phyloP scores from a whole-genome alignment of 1,140 invertebrate species.

The Drosophila malerkotliana region DNA sequence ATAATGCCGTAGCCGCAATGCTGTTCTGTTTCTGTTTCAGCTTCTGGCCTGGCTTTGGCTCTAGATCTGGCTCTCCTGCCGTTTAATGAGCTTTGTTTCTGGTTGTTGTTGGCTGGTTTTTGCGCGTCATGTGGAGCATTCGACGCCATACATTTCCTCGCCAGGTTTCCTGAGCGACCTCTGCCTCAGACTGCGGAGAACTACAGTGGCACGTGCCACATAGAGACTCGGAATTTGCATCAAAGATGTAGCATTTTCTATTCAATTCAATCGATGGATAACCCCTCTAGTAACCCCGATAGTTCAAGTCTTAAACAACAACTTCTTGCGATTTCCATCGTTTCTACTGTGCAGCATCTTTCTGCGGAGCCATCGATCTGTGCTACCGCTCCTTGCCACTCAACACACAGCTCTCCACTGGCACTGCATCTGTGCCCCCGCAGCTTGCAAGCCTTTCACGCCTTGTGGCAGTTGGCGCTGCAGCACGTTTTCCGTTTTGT shows the following conservation, averaged over 20 bases:
- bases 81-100: constrained; percentile 70
- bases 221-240: not conserved
- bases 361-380: constrained; percentile 48
- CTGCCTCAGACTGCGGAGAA: constrained; percentile 3
- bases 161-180: not conserved
- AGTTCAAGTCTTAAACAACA: not conserved
- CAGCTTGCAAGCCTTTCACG: constrained; percentile 51
- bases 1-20: constrained; percentile 52
- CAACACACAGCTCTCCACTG: constrained; percentile 7
- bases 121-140: constrained; percentile 43
- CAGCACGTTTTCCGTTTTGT: constrained; percentile 78
- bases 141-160: constrained; percentile 1
- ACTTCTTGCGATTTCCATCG: not conserved
- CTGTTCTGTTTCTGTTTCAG: constrained; percentile 50
- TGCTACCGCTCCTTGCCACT: constrained; percentile 13
- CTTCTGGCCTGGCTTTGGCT: constrained; percentile 15
- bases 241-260: not conserved
- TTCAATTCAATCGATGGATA: too few relatives aligned
- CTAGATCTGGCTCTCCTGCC: constrained; percentile 21
- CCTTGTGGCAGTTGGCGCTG: constrained; percentile 55
- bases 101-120: constrained; percentile 22
- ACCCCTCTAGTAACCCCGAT: too few relatives aligned
- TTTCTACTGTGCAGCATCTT: constrained; percentile 37
- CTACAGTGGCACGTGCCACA: constrained; percentile 18
- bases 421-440: not conserved